Evolutionary conservation across 2,113 vertebrate genomes (phyloP).

Genomic region (Malurus elegans): DNA sequence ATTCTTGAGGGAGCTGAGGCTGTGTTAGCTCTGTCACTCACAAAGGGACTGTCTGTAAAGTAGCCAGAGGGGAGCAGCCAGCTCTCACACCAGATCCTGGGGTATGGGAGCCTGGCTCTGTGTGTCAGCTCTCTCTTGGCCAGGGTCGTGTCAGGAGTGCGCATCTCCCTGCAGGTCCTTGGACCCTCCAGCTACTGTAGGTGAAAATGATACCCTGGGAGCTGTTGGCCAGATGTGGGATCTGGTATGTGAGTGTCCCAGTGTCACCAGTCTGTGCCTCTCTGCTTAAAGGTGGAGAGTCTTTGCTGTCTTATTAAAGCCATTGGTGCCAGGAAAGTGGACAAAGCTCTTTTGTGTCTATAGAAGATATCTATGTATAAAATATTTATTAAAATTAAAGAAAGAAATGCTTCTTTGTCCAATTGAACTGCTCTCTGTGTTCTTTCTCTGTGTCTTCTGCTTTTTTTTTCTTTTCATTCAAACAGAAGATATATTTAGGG

Average conservation of each 20-base stretch:
- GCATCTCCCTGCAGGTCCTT: background rate
- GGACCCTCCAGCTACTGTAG: fast-evolving
- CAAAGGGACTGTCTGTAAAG: background rate
- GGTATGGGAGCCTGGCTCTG: fast-evolving
- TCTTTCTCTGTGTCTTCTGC: background rate
- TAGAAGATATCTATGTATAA: background rate
- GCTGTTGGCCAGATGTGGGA: background rate
- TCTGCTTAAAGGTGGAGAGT: background rate
- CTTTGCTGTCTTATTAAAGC: background rate
- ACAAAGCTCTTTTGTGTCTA: background rate
- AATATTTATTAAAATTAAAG: background rate
- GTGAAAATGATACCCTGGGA: background rate
- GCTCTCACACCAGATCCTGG: fast-evolving
- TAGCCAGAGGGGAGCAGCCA: fast-evolving
- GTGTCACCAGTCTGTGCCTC: fast-evolving
- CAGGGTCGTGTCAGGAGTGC: fast-evolving
- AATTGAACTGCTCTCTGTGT: background rate
- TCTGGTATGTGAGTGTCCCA: background rate
- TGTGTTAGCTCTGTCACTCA: background rate
- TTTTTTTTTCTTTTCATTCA: background rate
- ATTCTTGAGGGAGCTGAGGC: background rate
- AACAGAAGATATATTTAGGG: background rate
- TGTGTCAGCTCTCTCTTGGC: fast-evolving
- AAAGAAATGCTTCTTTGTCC: background rate
- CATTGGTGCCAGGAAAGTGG: background rate